A percentile compares a stretch with the other conserved stretches of the same genome.
phyloP scores from a whole-genome alignment of 2,113 vertebrate species.

The Recurvirostra avosetta region DNA sequence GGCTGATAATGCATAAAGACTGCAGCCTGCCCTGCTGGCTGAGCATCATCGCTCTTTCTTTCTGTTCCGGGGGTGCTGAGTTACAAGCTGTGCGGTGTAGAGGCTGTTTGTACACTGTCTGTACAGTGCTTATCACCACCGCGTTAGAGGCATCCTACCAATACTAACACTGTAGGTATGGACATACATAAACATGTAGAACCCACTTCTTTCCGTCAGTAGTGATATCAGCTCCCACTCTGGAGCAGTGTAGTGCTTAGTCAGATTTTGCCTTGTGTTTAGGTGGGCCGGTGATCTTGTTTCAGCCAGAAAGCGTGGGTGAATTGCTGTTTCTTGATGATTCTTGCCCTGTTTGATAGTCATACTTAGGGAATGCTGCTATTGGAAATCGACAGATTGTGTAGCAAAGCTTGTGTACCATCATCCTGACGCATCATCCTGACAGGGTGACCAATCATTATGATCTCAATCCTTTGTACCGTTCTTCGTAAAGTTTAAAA shows the following conservation, averaged over 20 bases:
- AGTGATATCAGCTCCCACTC: background rate
- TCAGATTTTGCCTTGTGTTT: background rate
- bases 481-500: background rate
- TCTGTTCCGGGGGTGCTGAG: background rate
- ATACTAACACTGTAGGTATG: background rate
- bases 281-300: background rate
- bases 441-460: background rate
- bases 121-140: background rate
- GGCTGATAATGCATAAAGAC: background rate
- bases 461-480: background rate
- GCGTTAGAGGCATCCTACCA: background rate
- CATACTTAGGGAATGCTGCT: background rate
- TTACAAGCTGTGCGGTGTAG: background rate
- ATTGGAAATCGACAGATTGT: background rate
- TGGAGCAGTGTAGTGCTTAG: background rate
- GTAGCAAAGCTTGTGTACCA: background rate
- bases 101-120: background rate
- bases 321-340: background rate
- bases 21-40: background rate
- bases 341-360: background rate
- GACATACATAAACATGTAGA: fast-evolving
- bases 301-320: background rate
- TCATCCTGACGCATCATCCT: background rate
- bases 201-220: background rate
- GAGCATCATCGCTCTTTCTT: background rate